Evolutionary conservation across 2,797 vertebrate genomes (phyloP).

Genomic region (Trichosurus vulpecula): DNA sequence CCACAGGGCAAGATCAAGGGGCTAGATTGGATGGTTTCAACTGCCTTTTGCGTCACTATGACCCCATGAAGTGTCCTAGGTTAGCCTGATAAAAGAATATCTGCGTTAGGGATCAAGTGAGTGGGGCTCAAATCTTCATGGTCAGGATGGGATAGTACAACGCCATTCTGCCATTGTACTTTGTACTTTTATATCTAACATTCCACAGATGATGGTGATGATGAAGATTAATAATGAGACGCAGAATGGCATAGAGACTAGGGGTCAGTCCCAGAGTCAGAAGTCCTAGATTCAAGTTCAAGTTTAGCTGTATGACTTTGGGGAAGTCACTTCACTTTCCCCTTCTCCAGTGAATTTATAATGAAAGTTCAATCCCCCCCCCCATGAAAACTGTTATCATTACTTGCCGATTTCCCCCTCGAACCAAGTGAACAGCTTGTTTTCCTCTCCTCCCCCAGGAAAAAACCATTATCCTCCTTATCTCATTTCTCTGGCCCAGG

Average conservation of each 20-base stretch:
- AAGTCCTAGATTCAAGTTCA: not conserved
- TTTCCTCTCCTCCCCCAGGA: not conserved
- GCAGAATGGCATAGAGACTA: not conserved
- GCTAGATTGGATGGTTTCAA: not conserved
- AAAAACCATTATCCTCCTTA: too few relatives aligned
- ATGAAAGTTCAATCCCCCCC: not conserved
- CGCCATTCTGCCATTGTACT: not conserved
- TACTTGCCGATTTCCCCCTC: not conserved
- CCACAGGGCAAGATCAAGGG: not conserved
- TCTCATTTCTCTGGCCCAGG: not conserved
- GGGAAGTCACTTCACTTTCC: not conserved
- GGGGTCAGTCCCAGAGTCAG: not conserved
- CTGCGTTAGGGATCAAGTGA: not conserved
- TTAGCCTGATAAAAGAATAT: not conserved
- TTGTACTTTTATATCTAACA: not conserved
- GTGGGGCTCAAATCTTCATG: not conserved
- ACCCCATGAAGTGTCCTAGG: not conserved
- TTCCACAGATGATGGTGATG: not conserved
- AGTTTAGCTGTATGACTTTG: not conserved
- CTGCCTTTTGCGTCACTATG: not conserved
- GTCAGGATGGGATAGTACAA: not conserved
- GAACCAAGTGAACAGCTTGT: not conserved
- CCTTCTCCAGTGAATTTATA: not conserved
- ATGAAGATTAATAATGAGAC: not conserved
- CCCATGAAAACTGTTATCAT: not conserved